These are phyloP conservation scores for Sitta europaea DNA, from an alignment of 2,113 vertebrate species.

Conservation along the genomic window DNA sequence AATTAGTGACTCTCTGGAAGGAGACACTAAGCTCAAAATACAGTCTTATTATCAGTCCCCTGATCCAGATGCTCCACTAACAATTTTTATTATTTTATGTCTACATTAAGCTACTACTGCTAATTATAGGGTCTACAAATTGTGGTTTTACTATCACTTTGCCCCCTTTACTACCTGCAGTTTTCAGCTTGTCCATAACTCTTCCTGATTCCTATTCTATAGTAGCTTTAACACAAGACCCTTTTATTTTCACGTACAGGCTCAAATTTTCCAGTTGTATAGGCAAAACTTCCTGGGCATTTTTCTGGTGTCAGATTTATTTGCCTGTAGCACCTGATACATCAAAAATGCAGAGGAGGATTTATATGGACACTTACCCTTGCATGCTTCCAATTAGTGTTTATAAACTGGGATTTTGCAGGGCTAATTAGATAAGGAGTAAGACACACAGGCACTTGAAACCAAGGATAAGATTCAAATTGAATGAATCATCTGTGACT, in stretches of 20 bases:
- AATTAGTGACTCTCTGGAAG: neutral
- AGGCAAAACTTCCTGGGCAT: neutral
- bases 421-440: neutral
- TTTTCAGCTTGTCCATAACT: neutral
- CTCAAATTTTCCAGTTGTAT: neutral
- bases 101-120: neutral
- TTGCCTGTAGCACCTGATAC: neutral
- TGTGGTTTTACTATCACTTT: neutral
- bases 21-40: neutral
- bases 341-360: neutral
- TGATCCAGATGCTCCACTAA: neutral
- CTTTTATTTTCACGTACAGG: neutral
- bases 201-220: neutral
- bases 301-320: neutral
- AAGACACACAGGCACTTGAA: neutral
- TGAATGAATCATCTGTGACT: neutral
- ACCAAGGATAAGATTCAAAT: neutral
- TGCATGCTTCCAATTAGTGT: neutral
- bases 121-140: conserved; percentile 17
- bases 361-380: neutral
- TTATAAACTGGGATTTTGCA: neutral
- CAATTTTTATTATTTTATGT: conserved; percentile 15
- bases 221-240: neutral
- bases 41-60: neutral
- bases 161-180: neutral